Conservation (phyloP, 2,797 vertebrate species). For the Calcarius lapponicus region DNA sequence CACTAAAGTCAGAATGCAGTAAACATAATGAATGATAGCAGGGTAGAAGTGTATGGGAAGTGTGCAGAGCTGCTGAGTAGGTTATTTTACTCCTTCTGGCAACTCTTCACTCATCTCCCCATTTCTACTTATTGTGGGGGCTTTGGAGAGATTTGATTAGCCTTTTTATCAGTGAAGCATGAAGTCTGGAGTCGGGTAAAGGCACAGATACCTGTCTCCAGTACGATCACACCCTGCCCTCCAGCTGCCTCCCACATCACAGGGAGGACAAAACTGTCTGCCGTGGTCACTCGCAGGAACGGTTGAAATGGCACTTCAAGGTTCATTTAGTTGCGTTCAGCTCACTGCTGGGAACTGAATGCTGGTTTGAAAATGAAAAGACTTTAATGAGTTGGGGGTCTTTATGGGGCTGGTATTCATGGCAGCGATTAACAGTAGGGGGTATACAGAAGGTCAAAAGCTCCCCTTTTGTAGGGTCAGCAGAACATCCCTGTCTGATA, state of each 20-base stretch:
- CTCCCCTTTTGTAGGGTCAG: slow-evolving; percentile 75
- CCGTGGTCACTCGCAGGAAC: slow-evolving; percentile 57
- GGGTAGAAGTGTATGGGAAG: background rate
- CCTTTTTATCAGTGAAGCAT: slow-evolving; percentile 64
- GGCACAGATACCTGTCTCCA: slow-evolving; percentile 58
- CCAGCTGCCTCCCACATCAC: slow-evolving; percentile 66
- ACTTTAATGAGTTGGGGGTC: slow-evolving; percentile 77
- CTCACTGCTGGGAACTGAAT: slow-evolving; percentile 77
- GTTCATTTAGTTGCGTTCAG: slow-evolving; percentile 76
- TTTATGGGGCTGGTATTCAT: slow-evolving; percentile 77
- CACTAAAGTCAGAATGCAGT: background rate
- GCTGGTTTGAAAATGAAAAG: slow-evolving; percentile 78
- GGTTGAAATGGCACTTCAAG: slow-evolving; percentile 74
- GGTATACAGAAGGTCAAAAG: slow-evolving; percentile 78
- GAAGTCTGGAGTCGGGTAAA: slow-evolving; percentile 55
- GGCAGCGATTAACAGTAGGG: slow-evolving; percentile 77
- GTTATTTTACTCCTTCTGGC: slow-evolving; percentile 7
- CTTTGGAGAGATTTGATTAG: slow-evolving; percentile 53
- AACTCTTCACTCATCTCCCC: background rate
- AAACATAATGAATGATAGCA: background rate
- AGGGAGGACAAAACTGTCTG: slow-evolving; percentile 61
- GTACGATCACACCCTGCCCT: slow-evolving; percentile 29
- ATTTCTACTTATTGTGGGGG: background rate
- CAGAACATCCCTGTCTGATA: slow-evolving; percentile 79
- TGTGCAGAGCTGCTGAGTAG: background rate